A percentile compares a stretch with the other conserved stretches of the same genome.
Conservation (phyloP, 2,797 vertebrate species). For the Tapera naevia region DNA sequence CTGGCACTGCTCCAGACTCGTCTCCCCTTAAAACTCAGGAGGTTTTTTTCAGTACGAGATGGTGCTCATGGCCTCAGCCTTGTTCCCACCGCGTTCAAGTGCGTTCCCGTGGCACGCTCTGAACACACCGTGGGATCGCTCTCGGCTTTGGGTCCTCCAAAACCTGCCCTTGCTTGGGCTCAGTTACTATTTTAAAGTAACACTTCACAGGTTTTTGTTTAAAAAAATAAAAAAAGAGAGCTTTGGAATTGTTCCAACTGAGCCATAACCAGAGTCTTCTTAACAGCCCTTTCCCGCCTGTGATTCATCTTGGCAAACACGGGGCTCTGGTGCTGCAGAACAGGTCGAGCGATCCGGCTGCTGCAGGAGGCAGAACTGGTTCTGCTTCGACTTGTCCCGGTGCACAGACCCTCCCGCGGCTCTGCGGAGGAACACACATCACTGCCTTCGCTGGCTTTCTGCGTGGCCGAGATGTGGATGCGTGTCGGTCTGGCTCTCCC, state of each 20-base stretch:
- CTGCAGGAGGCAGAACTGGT: background rate
- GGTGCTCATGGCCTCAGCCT: background rate
- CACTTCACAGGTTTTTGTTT: background rate
- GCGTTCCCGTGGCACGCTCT: background rate
- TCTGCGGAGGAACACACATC: background rate
- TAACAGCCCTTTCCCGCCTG: background rate
- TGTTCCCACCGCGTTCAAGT: background rate
- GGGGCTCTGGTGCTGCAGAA: background rate
- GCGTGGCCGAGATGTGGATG: rapidly evolving
- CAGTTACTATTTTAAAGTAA: background rate
- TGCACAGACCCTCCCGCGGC: background rate
- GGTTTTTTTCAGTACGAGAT: background rate
- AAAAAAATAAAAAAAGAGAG: background rate
- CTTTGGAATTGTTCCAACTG: background rate
- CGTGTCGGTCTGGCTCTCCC: rapidly evolving
- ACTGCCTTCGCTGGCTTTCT: background rate
- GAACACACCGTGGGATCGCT: background rate
- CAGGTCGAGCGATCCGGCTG: background rate
- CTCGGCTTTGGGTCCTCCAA: background rate
- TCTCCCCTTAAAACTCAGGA: background rate
- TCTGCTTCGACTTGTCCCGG: background rate
- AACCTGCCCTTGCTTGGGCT: background rate
- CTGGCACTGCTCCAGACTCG: background rate
- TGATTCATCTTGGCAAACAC: background rate
- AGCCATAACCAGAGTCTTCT: background rate